A percentile compares a stretch with the other conserved stretches of the same genome.
Evolutionary conservation across 2,888 invertebrate species (phyloP).

Genomic region (Acanthoscelides obtectus): DNA sequence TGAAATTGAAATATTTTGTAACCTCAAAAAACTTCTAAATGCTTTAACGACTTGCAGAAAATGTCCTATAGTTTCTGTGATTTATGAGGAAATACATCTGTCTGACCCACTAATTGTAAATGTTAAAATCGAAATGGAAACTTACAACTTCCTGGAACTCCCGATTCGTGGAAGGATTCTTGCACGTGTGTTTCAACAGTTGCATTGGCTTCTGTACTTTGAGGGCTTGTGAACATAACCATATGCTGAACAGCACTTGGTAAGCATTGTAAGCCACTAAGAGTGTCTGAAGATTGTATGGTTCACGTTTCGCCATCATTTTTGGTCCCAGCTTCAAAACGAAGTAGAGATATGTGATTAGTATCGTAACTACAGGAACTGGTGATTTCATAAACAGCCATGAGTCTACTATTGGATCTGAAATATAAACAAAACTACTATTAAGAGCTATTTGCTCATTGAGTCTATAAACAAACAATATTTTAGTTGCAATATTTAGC

Average conservation of each 20-base stretch:
- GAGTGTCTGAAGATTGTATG: conserved; percentile 66
- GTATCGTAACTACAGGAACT: conserved; percentile 61
- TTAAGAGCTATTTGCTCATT: too few relatives aligned
- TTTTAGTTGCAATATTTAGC: too few relatives aligned
- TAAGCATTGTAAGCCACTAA: conserved; percentile 81
- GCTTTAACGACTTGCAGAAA: too few relatives aligned
- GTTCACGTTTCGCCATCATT: conserved; percentile 69
- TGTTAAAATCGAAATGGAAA: conserved; percentile 1
- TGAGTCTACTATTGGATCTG: conserved; percentile 71
- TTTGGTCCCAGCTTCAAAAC: conserved; percentile 71
- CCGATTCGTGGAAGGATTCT: conserved; percentile 31
- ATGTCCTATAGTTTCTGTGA: too few relatives aligned
- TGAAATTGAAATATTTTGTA: too few relatives aligned
- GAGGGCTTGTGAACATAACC: conserved; percentile 54
- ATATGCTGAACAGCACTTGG: conserved; percentile 81
- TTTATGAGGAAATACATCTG: too few relatives aligned
- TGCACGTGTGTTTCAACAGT: conserved; percentile 33
- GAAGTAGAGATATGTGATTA: conserved; percentile 65
- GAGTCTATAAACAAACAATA: too few relatives aligned
- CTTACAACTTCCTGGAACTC: conserved; percentile 35
- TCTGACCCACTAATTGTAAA: conserved; percentile 5
- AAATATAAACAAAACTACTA: conserved; percentile 32
- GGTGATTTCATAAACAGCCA: conserved; percentile 78
- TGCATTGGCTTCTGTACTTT: conserved; percentile 34
- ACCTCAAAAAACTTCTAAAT: too few relatives aligned